Base-by-base conservation (phyloP, 2,113 vertebrate species). In the Blennius ocellaris region DNA sequence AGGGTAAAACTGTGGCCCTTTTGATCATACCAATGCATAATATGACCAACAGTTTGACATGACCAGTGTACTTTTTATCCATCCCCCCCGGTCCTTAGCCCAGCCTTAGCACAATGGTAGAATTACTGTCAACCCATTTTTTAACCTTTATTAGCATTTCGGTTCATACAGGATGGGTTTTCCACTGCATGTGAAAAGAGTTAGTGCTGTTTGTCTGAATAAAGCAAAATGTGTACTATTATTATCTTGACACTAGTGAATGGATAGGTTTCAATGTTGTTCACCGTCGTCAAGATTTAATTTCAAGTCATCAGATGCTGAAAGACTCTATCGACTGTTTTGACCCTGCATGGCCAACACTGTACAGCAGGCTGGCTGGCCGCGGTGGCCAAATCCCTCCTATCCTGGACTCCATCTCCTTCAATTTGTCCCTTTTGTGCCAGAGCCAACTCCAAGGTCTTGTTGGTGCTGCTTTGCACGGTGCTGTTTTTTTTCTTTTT, bases 381-480 rank as follows among this genome's bases (percentile, higher is more conserved):
- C 44, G 17, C 6, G n/a, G 8, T 47, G 50, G 49, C 70, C 57
- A 78, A 36, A 16, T 75, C 66, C 53, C 52, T 50, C 43, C 43
- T 66, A 41, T 68, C 50, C 66, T 12, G 48, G 59, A 39, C 61
- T 70, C 68, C 48, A 73, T 36, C 54, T 2, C 21, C 21, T 30
- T 69, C 12, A 43, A 39, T 38, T 65, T 61, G 62, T 82, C 54
- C 37, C 17, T 21, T 62, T 82, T 76, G 51, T 61, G 57, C 41
- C 63, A 56, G 21, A 76, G 72, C 59, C 71, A 73, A 55, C 51
- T 59, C 10, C 38, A 69, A 30, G 48, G 41, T 70, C 68, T 51
- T 6, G 58, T 47, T n/a, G 59, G 8, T 11, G 6, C 59, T 60
- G 58, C 58, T 36, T 21, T 44, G 21, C 21, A 30, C 21, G 21